Percentiles rank a stretch among this genome's conserved stretches.
Evolutionary conservation across 2,797 vertebrate species (phyloP).

Genomic region (Hirundo rustica): DNA sequence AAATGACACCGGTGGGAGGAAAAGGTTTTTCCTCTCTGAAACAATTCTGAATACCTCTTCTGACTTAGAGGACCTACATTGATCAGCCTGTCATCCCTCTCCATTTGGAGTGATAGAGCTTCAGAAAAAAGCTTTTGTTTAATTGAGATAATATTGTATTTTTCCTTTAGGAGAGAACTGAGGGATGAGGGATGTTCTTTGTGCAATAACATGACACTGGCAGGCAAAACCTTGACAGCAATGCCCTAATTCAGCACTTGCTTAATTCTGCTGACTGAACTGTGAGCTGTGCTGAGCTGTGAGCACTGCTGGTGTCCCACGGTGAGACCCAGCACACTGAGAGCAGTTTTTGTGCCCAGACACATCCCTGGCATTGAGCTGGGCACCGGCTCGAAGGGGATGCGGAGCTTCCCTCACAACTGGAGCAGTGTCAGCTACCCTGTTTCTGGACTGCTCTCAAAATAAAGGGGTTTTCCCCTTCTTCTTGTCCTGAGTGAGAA

Average conservation of each 20-base stretch:
- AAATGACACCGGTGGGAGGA: background rate
- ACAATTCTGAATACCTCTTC: background rate
- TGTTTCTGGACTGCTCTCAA: background rate
- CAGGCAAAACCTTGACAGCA: background rate
- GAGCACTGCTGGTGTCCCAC: background rate
- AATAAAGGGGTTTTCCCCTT: background rate
- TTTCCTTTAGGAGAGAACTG: conserved; percentile 5
- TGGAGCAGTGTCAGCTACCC: background rate
- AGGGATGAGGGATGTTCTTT: background rate
- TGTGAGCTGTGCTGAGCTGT: background rate
- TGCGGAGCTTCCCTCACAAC: background rate
- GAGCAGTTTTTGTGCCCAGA: background rate
- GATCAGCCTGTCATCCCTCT: conserved; percentile 30
- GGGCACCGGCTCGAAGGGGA: background rate
- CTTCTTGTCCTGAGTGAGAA: background rate
- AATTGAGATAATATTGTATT: conserved; percentile 50
- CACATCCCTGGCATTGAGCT: background rate
- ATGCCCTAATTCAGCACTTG: background rate
- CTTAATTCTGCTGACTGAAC: background rate
- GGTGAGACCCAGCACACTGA: rapidly evolving
- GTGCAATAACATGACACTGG: background rate
- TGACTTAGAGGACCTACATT: background rate
- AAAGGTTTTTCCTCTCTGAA: background rate
- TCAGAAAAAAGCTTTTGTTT: conserved; percentile 23
- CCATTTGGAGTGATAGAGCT: conserved; percentile 26